Conservation (phyloP, 1,140 invertebrate genomes). For the Latrodectus geometricus region DNA sequence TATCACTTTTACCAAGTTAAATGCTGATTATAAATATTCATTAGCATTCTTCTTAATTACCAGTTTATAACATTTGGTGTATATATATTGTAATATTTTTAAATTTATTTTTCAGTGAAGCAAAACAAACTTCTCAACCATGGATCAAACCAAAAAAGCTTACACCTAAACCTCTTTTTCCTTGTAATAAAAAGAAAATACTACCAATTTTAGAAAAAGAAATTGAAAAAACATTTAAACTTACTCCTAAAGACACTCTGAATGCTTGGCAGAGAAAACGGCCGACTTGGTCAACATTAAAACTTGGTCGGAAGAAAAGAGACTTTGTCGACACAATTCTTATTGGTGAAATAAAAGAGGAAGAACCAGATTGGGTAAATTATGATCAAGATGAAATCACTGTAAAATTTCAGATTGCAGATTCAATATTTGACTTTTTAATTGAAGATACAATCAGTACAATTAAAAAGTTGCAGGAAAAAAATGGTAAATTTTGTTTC, state of each 20-base stretch:
- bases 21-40: too few relatives aligned
- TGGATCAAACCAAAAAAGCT: constrained; percentile 72
- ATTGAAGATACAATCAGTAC: constrained; percentile 74
- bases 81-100: too few relatives aligned
- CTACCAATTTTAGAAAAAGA: neutral
- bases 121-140: constrained; percentile 62
- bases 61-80: too few relatives aligned
- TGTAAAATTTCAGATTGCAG: constrained; percentile 78
- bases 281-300: constrained; percentile 69
- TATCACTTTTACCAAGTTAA: too few relatives aligned
- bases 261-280: neutral
- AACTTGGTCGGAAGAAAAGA: constrained; percentile 75
- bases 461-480: constrained; percentile 43
- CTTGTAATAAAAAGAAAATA: constrained; percentile 19
- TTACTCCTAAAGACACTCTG: neutral
- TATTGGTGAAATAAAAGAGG: constrained; percentile 77
- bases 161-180: constrained; percentile 75
- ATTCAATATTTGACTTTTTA: constrained; percentile 75
- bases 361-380: constrained; percentile 80
- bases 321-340: constrained; percentile 80
- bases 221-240: constrained; percentile 24
- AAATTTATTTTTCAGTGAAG: constrained; percentile 34
- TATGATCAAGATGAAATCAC: constrained; percentile 78
- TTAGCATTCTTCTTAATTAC: too few relatives aligned
- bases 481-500: constrained; percentile 6